Conservation (phyloP, 2,888 invertebrate species). For the Galerucella nymphaeae region DNA sequence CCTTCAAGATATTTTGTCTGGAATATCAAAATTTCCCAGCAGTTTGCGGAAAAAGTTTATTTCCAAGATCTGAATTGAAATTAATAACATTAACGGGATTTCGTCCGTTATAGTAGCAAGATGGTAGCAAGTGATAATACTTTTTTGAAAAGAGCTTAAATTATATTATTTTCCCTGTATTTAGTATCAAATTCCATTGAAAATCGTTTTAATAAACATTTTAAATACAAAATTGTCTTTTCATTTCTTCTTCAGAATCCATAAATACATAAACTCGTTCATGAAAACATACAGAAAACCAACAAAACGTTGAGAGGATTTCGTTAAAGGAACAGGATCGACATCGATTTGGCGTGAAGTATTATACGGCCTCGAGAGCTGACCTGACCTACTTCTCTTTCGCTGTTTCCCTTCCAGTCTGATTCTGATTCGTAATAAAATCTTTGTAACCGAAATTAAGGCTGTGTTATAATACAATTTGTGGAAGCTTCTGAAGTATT, state of each 20-base stretch:
- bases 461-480: not conserved
- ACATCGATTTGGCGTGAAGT: constrained; percentile 33
- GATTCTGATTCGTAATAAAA: not conserved
- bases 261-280: not conserved
- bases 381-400: constrained; percentile 34
- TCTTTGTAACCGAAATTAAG: not conserved
- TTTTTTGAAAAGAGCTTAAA: too few species aligned
- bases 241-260: not conserved
- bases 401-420: constrained; percentile 3
- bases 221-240: too few species aligned
- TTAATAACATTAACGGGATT: too few species aligned
- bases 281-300: not conserved
- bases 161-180: too few species aligned
- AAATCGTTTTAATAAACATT: too few species aligned
- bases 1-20: too few species aligned
- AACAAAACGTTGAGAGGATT: not conserved
- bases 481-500: not conserved
- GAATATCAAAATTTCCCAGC: too few species aligned
- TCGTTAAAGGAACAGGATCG: constrained; percentile 21
- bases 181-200: too few species aligned
- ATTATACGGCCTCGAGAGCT: constrained; percentile 21
- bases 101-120: too few species aligned
- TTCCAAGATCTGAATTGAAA: too few species aligned
- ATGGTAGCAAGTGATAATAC: too few species aligned
- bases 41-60: too few species aligned